phyloP scores from a whole-genome alignment of 2,797 vertebrate genomes.

The Protosalanx chinensis region DNA sequence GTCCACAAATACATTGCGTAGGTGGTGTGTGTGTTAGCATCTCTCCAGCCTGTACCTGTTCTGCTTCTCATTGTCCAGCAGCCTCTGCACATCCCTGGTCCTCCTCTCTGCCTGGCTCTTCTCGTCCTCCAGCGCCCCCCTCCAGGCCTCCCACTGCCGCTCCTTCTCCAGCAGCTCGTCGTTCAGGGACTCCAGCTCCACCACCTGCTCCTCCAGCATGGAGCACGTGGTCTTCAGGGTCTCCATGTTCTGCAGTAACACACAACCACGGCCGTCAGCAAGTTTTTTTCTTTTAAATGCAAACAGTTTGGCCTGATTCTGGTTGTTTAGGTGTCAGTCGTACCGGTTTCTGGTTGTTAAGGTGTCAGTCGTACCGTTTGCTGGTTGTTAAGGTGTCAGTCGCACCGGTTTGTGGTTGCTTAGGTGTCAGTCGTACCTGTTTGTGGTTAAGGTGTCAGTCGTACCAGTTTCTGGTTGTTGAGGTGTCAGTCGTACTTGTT shows the following conservation, averaged over 20 bases:
- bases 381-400: no score
- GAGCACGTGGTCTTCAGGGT: slow-evolving; percentile 97
- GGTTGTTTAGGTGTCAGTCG: no score
- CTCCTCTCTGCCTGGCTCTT: slow-evolving; percentile 93
- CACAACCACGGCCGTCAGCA: slow-evolving; percentile 17
- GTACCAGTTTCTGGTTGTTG: no score
- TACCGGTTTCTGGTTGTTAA: no score
- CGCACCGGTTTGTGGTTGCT: no score
- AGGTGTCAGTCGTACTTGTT: no score
- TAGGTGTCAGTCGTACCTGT: no score
- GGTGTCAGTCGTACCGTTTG: no score
- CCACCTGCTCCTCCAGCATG: slow-evolving; percentile 97
- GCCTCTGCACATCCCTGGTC: slow-evolving; percentile 88
- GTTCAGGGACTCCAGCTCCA: slow-evolving; percentile 93
- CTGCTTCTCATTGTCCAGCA: slow-evolving; percentile 93
- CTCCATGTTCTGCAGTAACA: slow-evolving; percentile 87
- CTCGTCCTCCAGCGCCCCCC: slow-evolving; percentile 89
- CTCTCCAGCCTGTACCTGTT: slow-evolving; percentile 74
- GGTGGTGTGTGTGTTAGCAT: background rate
- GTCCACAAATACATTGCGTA: background rate
- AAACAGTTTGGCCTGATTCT: no score
- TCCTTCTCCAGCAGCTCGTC: slow-evolving; percentile 94
- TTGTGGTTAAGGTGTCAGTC: no score
- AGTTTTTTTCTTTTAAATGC: background rate
- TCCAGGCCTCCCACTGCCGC: slow-evolving; percentile 94